These are phyloP conservation scores for Hartigia nigra DNA, from an alignment of 2,888 invertebrate genomes.

Conservation along the genomic window DNA sequence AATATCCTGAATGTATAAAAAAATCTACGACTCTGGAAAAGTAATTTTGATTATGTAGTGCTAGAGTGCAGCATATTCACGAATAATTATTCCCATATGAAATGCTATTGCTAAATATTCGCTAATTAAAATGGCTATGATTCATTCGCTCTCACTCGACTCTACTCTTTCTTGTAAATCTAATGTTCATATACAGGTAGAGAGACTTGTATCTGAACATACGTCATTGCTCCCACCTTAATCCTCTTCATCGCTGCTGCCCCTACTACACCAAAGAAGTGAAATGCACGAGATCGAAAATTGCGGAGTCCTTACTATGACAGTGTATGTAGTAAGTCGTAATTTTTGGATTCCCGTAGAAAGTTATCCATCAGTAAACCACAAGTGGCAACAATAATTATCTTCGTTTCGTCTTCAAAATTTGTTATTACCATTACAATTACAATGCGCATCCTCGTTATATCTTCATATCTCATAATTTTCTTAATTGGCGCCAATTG, in stretches of 20 bases:
- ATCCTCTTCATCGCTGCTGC: background rate
- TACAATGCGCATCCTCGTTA: background rate
- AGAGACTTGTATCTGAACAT: background rate
- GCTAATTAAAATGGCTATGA: background rate
- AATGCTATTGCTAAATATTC: background rate
- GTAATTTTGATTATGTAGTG: background rate
- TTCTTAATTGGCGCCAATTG: slow-evolving; percentile 14
- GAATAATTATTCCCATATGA: background rate
- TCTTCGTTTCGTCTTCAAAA: background rate
- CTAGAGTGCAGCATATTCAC: background rate
- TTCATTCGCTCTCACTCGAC: background rate
- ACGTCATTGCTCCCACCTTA: background rate
- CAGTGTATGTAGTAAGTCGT: background rate
- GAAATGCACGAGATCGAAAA: background rate
- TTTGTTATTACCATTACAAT: background rate
- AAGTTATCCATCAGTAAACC: background rate
- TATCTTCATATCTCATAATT: background rate
- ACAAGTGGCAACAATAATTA: background rate
- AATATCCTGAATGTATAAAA: background rate
- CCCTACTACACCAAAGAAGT: background rate
- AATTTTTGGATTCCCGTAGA: background rate
- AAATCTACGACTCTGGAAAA: background rate
- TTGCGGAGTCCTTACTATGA: background rate
- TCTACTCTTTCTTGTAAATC: background rate
- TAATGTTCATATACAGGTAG: no score